Percentiles rank a stretch among this genome's conserved stretches.
phyloP scores from a whole-genome alignment of 2,113 vertebrate species.

The Falco punctatus region DNA sequence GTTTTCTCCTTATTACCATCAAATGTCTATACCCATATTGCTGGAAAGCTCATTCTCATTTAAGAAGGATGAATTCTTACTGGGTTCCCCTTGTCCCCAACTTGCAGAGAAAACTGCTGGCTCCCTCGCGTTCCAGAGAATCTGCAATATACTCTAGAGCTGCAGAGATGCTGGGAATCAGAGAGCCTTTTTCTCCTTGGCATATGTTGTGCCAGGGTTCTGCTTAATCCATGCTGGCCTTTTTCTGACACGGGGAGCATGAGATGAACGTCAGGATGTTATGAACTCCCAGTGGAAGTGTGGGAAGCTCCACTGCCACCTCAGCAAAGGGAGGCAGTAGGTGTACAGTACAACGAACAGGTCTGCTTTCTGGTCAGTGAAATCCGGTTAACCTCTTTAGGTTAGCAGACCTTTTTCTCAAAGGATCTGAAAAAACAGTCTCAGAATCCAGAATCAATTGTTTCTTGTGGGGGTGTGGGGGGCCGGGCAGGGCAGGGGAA shows the following conservation, averaged over 20 bases:
- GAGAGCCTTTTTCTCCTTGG: not conserved
- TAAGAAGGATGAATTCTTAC: not conserved
- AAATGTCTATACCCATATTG: not conserved
- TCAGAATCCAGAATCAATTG: not conserved
- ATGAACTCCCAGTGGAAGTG: not conserved
- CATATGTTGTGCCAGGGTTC: not conserved
- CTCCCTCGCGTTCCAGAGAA: not conserved
- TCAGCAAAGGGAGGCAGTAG: not conserved
- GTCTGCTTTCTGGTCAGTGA: not conserved
- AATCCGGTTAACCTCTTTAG: not conserved
- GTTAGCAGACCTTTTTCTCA: not conserved
- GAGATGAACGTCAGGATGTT: fast-evolving
- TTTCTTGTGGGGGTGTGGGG: not conserved
- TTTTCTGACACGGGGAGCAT: fast-evolving
- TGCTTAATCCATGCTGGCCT: fast-evolving
- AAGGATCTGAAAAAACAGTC: not conserved
- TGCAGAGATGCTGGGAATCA: not conserved
- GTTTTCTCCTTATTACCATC: not conserved
- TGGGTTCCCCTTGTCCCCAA: not conserved
- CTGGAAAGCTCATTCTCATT: not conserved
- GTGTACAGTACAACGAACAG: not conserved
- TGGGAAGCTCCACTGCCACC: not conserved
- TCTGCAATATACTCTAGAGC: not conserved
- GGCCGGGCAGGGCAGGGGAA: not conserved
- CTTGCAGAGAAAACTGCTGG: not conserved